Base-by-base conservation (phyloP, 2,113 vertebrate species). In the Eolophus roseicapilla region DNA sequence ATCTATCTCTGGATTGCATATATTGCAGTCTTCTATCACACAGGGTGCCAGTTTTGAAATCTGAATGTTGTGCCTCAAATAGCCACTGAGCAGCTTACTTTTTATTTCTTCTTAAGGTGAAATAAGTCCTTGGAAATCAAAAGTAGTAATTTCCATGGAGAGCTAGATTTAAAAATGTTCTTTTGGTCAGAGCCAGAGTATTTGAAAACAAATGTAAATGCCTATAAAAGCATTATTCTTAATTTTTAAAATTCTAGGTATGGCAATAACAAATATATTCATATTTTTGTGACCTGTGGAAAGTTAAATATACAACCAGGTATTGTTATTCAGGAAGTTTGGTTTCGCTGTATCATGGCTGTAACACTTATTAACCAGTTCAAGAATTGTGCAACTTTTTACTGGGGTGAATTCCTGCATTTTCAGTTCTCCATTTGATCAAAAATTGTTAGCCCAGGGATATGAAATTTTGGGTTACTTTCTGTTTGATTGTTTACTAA, bases 1-100 rank as follows among this genome's bases (percentile, higher is more conserved):
- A 84, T 97, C 88, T 86, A 13, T 89, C 77, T 94, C 95, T 84
- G 90, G 83, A 93, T 94, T 96, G 92, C 92, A 91, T 57, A 89
- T 89, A 95, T 88, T 94, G 86, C 83, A 62, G 88, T 79, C 44
- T 79, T 96, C 88, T 93, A 75, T 90, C 86, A 93, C 74, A 24
- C 33, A 3, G 80, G 47, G 52, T 82, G 90, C 82, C 75, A 50
- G 67, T 55, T 92, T 74, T 81, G 89, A 79, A 91, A 91, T 46
- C 70, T 50, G 69, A 75, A 55, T 29, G 84, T 39, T 82, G 60
- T 19, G 82, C 70, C 67, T 91, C 86, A 82, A 91, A 81, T 68
- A 86, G 62, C 65, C 41, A 47, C 29, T 0, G 20, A 93, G 74
- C 37, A 86, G 50, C 67, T 90, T 37, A 50, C 57, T 87, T 90